Conservation (phyloP, 23 tunicate genomes). For the Corella eumyota region DNA sequence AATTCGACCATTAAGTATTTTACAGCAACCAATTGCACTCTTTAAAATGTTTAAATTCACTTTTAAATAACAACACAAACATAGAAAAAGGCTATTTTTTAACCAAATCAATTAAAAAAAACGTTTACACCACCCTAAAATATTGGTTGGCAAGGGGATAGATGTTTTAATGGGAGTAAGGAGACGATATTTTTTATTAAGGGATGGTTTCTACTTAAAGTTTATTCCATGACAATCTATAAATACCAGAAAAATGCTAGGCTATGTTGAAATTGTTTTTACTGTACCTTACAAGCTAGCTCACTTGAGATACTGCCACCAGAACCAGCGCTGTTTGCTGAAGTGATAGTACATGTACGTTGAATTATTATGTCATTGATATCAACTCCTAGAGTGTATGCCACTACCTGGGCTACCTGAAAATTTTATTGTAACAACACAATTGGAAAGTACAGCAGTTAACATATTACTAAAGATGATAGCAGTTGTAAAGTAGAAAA, state of each 20-base stretch:
- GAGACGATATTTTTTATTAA: too few relatives aligned
- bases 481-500: not conserved
- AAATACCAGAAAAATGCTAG: too few relatives aligned
- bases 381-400: slow-evolving; percentile 48
- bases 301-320: slow-evolving; percentile 70
- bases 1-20: slow-evolving; percentile 52
- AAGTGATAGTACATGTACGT: slow-evolving; percentile 32
- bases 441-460: not conserved
- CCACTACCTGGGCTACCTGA: slow-evolving; percentile 67
- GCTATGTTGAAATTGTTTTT: too few relatives aligned
- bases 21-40: slow-evolving; percentile 37
- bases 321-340: slow-evolving; percentile 51
- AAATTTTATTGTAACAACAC: not conserved
- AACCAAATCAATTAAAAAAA: too few relatives aligned
- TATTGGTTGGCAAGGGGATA: too few relatives aligned
- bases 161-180: too few relatives aligned
- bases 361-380: slow-evolving; percentile 48
- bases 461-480: not conserved
- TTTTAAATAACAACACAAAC: too few relatives aligned
- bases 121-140: too few relatives aligned
- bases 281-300: slow-evolving; percentile 43
- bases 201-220: too few relatives aligned
- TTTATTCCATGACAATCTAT: too few relatives aligned
- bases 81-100: too few relatives aligned
- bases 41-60: too few relatives aligned